phyloP scores from a whole-genome alignment of 2,888 invertebrate genomes.

The Cerastis leucographa region DNA sequence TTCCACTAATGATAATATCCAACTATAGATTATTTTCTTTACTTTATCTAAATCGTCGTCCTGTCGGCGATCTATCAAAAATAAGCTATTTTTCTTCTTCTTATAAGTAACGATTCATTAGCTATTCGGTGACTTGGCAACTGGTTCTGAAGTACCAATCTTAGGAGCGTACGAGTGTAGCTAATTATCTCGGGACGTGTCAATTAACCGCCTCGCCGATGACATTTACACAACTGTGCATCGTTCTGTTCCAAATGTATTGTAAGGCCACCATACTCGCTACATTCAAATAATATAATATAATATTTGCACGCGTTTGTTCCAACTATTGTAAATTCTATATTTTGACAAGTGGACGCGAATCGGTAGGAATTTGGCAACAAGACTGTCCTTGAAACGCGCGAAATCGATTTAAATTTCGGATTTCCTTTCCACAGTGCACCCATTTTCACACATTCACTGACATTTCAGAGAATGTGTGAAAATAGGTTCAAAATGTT shows the following conservation, averaged over 20 bases:
- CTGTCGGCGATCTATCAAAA: neutral
- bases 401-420: neutral
- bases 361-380: constrained; percentile 21
- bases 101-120: neutral
- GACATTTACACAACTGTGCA: constrained; percentile 79
- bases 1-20: neutral
- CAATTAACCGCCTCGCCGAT: constrained; percentile 45
- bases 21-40: neutral
- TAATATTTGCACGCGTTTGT: constrained; percentile 17
- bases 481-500: too few species aligned
- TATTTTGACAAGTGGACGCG: constrained; percentile 54
- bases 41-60: neutral
- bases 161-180: constrained; percentile 10
- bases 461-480: too few species aligned
- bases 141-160: constrained; percentile 13
- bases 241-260: constrained; percentile 26
- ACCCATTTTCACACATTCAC: neutral
- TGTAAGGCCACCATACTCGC: constrained; percentile 18
- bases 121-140: neutral
- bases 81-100: too few species aligned
- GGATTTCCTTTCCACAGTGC: neutral
- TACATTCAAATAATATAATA: constrained; percentile 14
- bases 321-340: constrained; percentile 15
- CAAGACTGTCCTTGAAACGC: constrained; percentile 18
- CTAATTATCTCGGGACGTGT: constrained; percentile 50